Evolutionary conservation across 2,888 invertebrate genomes (phyloP), one percentile per base, ranked within the genome.

Genomic region (Agapostemon virescens): DNA sequence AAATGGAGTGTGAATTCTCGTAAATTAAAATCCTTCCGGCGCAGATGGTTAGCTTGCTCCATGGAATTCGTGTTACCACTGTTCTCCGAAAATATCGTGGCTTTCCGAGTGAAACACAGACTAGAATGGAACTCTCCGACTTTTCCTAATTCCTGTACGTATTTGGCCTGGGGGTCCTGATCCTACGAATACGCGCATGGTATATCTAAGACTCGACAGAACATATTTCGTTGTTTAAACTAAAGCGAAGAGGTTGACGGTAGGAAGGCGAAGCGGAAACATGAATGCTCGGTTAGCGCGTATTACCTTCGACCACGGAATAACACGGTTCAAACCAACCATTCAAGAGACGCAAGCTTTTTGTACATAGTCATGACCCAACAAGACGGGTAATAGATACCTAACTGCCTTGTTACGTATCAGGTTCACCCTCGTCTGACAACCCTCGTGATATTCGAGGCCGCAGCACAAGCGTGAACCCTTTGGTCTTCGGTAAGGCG

Each of bases 301-400:
- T 67, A 64, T 82, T 77, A 80, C 68, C 76, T 72, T 77, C 82
- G 69, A 71, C 73, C 81, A 40, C 70, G 49, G 45, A 81, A 75
- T 74, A 77, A 77, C 72, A 72, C 68, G 52, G 75, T 64, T 67
- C 75, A 71, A 72, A 72, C 73, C 78, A 73, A 66, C 71, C 83
- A 75, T 82, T 36, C 82, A 85, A 80, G 74, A 52, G 85, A 77
- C 68, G 78, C 72, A 33, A 72, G 71, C 66, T 86, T 86, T 86
- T 84, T 85, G 81, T 80, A 36, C 75, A 68, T 42, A 77, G 76
- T 74, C 75, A 79, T 79, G 77, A 76, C 72, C 71, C 82, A 69
- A 75, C 85, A 80, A 74, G 77, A 77, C 72, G 78, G 82, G 81
- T 86, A 86, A 86, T 82, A 81, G 84, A 84, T 85, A 86, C 81